These are phyloP conservation scores for Triplophysa yarkandensis DNA, from an alignment of 2,797 vertebrate species.

Conservation along the genomic window DNA sequence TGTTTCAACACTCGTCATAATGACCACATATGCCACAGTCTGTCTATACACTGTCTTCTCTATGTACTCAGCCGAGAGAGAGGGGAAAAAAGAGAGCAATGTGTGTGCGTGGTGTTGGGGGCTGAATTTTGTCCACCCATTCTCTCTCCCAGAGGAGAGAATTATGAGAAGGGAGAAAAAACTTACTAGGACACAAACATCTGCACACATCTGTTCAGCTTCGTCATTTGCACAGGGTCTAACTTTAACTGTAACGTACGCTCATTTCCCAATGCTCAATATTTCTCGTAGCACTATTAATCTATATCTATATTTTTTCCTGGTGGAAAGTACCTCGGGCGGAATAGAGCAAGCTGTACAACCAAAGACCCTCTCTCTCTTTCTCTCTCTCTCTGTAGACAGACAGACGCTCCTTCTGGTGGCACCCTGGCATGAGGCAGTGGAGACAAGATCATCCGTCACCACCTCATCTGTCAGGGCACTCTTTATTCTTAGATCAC, in stretches of 20 bases:
- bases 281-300: conserved; percentile 45
- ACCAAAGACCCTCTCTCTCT: conserved; percentile 51
- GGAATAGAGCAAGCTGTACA: conserved; percentile 50
- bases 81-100: conserved; percentile 18
- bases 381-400: conserved; percentile 67
- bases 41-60: conserved; percentile 16
- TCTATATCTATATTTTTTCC: conserved; percentile 49
- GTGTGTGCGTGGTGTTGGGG: conserved; percentile 37
- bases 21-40: conserved; percentile 8
- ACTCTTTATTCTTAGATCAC: conserved; percentile 78
- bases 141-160: conserved; percentile 54
- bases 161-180: conserved; percentile 50
- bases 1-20: conserved; percentile 38
- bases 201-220: conserved; percentile 59
- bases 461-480: conserved; percentile 73
- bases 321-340: conserved; percentile 52
- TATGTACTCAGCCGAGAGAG: conserved; percentile 34
- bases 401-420: conserved; percentile 78
- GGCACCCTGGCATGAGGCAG: conserved; percentile 75
- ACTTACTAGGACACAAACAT: conserved; percentile 55
- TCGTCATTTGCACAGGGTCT: conserved; percentile 47
- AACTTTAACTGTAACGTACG: conserved; percentile 38
- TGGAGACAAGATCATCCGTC: conserved; percentile 73
- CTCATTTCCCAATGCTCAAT: conserved; percentile 43
- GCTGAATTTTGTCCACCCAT: conserved; percentile 49